Percentiles rank a stretch among this genome's conserved stretches.
Evolutionary conservation across 2,113 vertebrate species (phyloP).

Genomic region (Pseudorectes ferrugineus): DNA sequence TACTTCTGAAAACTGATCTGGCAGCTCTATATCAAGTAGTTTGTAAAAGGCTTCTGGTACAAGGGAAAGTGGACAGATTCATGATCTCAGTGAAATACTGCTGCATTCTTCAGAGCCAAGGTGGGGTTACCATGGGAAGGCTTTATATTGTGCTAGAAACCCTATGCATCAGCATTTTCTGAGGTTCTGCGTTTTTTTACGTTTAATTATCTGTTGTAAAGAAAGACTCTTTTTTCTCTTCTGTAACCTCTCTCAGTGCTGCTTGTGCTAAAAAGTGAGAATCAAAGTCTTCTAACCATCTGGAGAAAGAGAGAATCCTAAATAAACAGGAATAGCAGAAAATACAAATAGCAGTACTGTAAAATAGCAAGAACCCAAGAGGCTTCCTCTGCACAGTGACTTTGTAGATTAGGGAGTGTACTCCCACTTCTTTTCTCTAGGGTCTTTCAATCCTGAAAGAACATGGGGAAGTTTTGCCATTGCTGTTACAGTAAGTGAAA

Average conservation of each 20-base stretch:
- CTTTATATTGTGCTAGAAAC: neutral
- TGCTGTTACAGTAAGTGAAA: neutral
- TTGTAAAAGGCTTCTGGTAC: neutral
- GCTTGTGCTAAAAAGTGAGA: neutral
- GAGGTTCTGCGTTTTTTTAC: fast-evolving
- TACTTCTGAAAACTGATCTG: neutral
- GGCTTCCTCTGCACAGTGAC: neutral
- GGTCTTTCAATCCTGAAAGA: neutral
- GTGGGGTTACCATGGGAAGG: neutral
- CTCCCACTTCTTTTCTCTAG: neutral
- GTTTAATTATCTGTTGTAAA: neutral
- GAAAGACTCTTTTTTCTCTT: neutral
- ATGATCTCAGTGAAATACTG: neutral
- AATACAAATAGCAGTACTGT: neutral
- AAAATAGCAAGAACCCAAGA: neutral
- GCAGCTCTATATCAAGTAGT: neutral
- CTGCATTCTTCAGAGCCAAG: neutral
- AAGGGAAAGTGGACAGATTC: neutral
- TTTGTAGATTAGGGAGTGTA: neutral
- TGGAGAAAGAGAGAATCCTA: neutral
- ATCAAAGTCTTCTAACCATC: neutral
- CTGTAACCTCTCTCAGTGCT: neutral
- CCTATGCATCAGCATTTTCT: neutral
- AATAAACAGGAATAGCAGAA: neutral
- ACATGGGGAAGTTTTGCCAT: neutral